Evolutionary conservation across 2,888 invertebrate genomes (phyloP), one percentile per base, ranked within the genome.

Genomic region (Lissocephala sabroskyi): DNA sequence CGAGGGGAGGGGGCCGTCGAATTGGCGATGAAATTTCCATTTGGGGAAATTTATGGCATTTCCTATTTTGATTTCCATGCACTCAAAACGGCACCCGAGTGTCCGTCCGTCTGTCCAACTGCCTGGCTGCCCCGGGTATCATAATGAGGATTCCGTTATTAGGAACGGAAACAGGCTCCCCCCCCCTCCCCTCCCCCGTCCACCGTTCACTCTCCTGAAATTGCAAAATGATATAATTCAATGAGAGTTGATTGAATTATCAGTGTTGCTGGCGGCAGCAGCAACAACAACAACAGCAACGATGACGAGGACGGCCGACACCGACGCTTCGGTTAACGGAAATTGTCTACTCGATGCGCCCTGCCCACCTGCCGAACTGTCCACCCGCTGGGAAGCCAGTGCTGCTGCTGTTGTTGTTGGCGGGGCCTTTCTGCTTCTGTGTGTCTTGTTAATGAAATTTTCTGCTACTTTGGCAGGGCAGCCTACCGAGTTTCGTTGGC

Each of bases 201-300:
- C 39, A 26, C 1, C 14, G n/a, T 28, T 36, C 67, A 23, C 23
- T 23, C 23, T 23, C 23, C 35, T 35, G 35, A 78, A 73, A 73
- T 73, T 73, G 68, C 73, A 74, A 74, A 74, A 74, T 74, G 77
- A 74, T 62, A 79, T 74, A 74, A 74, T 74, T 79, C 77, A 74
- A 74, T 74, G 79, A 74, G 79, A 74, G 74, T 79, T 74, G 77
- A 74, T 74, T 74, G 77, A 73, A 67, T 79, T 73, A 79, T 73
- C 77, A 76, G 54, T 51, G 65, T 50, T 52, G 49, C 39, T 28
- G 40, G 23, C 23, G 3, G 3, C 23, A 23, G 23, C 23, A 5
- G 3, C 23, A 23, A 5, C 23, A 23, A 5, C 23, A 23, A 5
- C 23, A 23, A 5, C 23, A 7, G 3, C 23, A 23, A 5, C 23